phyloP scores from a whole-genome alignment of 2,797 vertebrate species.

The Threskiornis aethiopicus region DNA sequence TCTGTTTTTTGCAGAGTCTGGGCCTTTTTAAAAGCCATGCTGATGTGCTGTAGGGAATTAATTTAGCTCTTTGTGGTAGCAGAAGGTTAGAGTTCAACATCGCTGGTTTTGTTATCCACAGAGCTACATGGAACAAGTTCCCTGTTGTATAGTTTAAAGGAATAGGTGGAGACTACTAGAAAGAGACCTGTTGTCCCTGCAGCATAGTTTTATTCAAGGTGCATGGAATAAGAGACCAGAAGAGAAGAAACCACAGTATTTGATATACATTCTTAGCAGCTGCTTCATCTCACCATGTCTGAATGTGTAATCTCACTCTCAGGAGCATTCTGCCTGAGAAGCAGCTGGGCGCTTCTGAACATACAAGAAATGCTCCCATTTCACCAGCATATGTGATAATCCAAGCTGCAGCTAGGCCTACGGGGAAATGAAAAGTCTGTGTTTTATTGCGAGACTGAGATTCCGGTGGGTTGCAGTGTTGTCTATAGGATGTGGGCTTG shows the following conservation, averaged over 20 bases:
- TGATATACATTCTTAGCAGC: neutral
- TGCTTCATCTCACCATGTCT: neutral
- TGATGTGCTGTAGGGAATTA: conserved; percentile 4
- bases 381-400: neutral
- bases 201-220: neutral
- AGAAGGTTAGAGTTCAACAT: conserved; percentile 8
- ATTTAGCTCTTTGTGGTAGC: conserved; percentile 11
- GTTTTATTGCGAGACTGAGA: neutral
- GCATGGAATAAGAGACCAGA: neutral
- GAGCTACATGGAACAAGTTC: neutral
- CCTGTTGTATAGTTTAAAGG: neutral
- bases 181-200: conserved; percentile 12
- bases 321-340: neutral
- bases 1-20: conserved; percentile 6
- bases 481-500: neutral
- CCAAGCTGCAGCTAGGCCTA: neutral
- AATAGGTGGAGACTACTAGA: neutral
- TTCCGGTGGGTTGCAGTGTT: neutral
- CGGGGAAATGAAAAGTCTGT: neutral
- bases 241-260: neutral
- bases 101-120: neutral
- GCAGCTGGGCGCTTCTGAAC: neutral
- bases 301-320: neutral
- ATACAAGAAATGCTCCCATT: neutral
- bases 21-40: neutral